Base-by-base conservation (phyloP, 2,888 invertebrate genomes). In the Podotricha telesiphe region DNA sequence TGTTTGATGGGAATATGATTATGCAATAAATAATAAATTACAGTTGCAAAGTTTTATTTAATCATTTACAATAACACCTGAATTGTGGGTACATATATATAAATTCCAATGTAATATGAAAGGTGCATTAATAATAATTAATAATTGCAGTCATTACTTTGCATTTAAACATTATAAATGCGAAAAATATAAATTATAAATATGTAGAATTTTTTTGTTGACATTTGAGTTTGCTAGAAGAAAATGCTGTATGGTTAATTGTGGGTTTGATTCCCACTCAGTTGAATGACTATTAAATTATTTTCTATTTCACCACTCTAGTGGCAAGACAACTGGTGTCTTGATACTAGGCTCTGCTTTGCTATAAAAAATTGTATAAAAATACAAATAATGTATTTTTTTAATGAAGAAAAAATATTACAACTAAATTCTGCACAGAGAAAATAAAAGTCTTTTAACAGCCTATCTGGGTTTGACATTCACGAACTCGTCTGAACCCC, bases 11-110 rank as follows among this genome's bases (percentile, higher is more conserved):
- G 83, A 85, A 85, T 78, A 78, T 79, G 75, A 85, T 84, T 86
- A 86, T 80, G 82, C 82, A 91, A 88, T 89, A 88, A 88, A 84
- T 76, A 81, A 78, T 78, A 79, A 80, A 70, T 74, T 67, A 68
- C 72, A 74, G 69, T 55, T 15, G 56, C 15, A 13, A 50, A 28
- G 17, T 40, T 63, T 59, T 64, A 65, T 66, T 65, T 68, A 28
- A 51, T 40, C 19, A 64, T 10, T 55, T 20, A 4, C 37, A 15
- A 19, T 17, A 50, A 37, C 8, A 28, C 10, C 15, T 45, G 20
- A 40, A 58, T 19, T 20, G 19, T 58, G 28, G 28, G 6, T 4
- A n/a, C n/a, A n/a, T n/a, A n/a, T n/a, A n/a, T n/a, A n/a, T n/a
- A 28, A 4, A 28, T 28, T 28, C 40, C 0, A 15, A 28, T n/a